Conservation (phyloP, 1,140 invertebrate species). For the Drosophila oshimai region DNA sequence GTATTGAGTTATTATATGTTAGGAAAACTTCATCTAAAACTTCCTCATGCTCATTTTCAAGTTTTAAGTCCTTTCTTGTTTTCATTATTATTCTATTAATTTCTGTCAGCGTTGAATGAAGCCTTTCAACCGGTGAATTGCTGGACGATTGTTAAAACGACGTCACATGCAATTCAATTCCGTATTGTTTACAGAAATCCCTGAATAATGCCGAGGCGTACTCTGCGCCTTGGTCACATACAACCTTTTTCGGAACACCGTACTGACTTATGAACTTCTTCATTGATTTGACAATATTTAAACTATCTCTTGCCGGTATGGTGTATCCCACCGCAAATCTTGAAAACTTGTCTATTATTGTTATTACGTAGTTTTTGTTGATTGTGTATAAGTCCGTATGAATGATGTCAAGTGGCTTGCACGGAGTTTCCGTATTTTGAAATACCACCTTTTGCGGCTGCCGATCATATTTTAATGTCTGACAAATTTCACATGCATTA, state of each 20-base stretch:
- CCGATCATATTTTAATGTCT: neutral
- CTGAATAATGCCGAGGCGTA: slow-evolving; percentile 14
- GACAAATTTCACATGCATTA: neutral
- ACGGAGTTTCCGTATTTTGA: slow-evolving; percentile 10
- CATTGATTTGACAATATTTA: neutral
- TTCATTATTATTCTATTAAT: slow-evolving; percentile 14
- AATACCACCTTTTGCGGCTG: neutral
- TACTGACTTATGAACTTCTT: neutral
- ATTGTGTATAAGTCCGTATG: slow-evolving; percentile 3
- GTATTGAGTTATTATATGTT: slow-evolving; percentile 31
- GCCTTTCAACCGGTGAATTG: slow-evolving; percentile 24
- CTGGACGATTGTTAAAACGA: slow-evolving; percentile 23
- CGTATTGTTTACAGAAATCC: slow-evolving; percentile 23
- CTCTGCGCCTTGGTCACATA: slow-evolving; percentile 28
- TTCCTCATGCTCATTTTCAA: slow-evolving; percentile 20
- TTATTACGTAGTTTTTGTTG: neutral
- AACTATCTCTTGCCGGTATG: neutral
- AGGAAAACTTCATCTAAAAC: slow-evolving; percentile 19
- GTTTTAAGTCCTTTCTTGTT: slow-evolving; percentile 1
- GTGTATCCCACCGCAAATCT: neutral
- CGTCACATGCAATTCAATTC: slow-evolving; percentile 9
- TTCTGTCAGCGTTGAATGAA: slow-evolving; percentile 33
- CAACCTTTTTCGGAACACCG: slow-evolving; percentile 15
- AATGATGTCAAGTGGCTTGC: slow-evolving; percentile 1
- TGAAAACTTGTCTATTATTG: slow-evolving; percentile 19